Conservation (phyloP, 2,113 vertebrate species). For the Austrofundulus limnaeus region DNA sequence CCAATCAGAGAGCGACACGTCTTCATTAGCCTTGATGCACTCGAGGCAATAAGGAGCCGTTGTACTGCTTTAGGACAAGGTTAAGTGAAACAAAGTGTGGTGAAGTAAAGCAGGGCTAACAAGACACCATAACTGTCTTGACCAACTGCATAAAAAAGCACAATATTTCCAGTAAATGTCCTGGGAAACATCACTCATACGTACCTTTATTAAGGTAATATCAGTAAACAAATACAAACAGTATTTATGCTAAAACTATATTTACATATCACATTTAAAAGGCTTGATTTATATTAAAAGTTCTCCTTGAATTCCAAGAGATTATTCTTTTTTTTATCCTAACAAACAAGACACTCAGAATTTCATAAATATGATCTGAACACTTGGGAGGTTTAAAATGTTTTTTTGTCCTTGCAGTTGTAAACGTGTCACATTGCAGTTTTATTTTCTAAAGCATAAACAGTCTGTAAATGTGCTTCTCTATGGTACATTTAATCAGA, state of each 20-base stretch:
- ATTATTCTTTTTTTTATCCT: conserved; percentile 15
- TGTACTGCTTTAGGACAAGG: not conserved
- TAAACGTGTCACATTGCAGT: conserved; percentile 21
- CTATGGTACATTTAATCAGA: conserved; percentile 23
- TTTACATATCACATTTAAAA: conserved; percentile 59
- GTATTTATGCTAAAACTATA: conserved; percentile 47
- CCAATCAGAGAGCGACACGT: no score
- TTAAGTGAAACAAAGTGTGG: not conserved
- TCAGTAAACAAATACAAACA: conserved; percentile 47
- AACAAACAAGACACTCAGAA: conserved; percentile 10
- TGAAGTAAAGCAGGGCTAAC: not conserved
- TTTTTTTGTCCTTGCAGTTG: conserved; percentile 33
- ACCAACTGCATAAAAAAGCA: not conserved
- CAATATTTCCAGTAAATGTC: conserved; percentile 13
- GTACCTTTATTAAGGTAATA: conserved; percentile 51
- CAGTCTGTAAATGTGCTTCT: conserved; percentile 3
- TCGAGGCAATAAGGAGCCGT: no score
- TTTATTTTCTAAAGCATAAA: conserved; percentile 4
- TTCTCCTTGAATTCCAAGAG: conserved; percentile 17
- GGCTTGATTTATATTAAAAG: conserved; percentile 45
- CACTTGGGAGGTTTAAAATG: conserved; percentile 53
- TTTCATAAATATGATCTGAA: conserved; percentile 48
- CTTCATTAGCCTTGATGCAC: no score
- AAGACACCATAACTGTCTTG: not conserved
- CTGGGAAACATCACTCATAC: conserved; percentile 43